Percentiles rank a stretch among this genome's conserved stretches.
phyloP scores from a whole-genome alignment of 2,888 invertebrate genomes.

The Meliscaeva auricollis region DNA sequence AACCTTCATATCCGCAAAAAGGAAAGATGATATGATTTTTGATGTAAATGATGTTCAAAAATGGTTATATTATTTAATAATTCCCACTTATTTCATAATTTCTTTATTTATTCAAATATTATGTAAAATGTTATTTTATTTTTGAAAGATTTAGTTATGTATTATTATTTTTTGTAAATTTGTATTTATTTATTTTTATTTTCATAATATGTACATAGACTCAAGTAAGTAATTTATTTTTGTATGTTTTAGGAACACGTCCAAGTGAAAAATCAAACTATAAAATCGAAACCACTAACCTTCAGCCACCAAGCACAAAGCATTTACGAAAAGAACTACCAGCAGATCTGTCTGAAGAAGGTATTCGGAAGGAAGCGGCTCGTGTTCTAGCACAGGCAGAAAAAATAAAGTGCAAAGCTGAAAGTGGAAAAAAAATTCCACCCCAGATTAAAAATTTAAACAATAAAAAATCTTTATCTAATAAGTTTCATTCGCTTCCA shows the following conservation, averaged over 20 bases:
- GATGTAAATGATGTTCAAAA: too few relatives aligned
- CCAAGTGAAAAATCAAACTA: conserved; percentile 81
- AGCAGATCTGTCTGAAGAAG: conserved; percentile 88
- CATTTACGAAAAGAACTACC: conserved; percentile 86
- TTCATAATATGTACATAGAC: background rate
- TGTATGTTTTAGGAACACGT: conserved; percentile 80
- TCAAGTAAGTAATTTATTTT: background rate
- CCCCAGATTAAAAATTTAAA: conserved; percentile 80
- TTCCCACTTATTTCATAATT: too few relatives aligned
- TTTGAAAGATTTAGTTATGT: too few relatives aligned
- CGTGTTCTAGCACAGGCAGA: conserved; percentile 90
- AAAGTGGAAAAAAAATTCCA: conserved; percentile 83
- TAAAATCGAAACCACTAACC: conserved; percentile 81
- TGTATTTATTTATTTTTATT: too few relatives aligned
- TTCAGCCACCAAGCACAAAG: conserved; percentile 79
- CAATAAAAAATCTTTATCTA: conserved; percentile 78
- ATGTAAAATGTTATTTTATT: too few relatives aligned
- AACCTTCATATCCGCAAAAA: too few relatives aligned
- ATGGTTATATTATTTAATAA: too few relatives aligned
- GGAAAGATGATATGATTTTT: too few relatives aligned
- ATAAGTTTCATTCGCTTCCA: conserved; percentile 89
- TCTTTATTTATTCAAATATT: too few relatives aligned
- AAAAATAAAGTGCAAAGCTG: conserved; percentile 88
- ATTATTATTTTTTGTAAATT: too few relatives aligned
- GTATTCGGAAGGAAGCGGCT: conserved; percentile 91